A percentile compares a stretch with the other conserved stretches of the same genome.
phyloP scores from a whole-genome alignment of 2,888 invertebrate genomes.

The Acleris literana region DNA sequence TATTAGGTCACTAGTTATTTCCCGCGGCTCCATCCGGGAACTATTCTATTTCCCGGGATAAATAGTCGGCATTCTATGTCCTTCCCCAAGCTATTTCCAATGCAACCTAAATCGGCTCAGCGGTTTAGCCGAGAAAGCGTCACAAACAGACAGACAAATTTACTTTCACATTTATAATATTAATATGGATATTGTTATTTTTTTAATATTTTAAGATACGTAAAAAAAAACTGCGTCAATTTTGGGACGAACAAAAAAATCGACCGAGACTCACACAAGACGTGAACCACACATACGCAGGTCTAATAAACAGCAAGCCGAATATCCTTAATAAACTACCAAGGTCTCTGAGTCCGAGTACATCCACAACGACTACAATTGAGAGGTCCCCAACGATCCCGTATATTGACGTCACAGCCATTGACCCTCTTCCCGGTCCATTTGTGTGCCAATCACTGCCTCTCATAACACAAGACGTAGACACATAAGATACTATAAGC shows the following conservation, averaged over 20 bases:
- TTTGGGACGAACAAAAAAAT: not conserved
- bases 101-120: too few relatives aligned
- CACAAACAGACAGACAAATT: too few relatives aligned
- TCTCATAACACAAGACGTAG: constrained; percentile 39
- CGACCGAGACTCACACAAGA: not conserved
- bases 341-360: constrained; percentile 45
- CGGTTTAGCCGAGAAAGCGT: too few relatives aligned
- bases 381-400: constrained; percentile 36
- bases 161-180: too few relatives aligned
- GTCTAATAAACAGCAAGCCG: constrained; percentile 34
- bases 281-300: constrained; percentile 16
- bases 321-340: constrained; percentile 43
- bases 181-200: too few relatives aligned
- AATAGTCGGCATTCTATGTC: too few relatives aligned
- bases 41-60: too few relatives aligned
- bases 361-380: constrained; percentile 43
- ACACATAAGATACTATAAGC: constrained; percentile 19
- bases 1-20: not conserved
- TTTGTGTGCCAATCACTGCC: constrained; percentile 48
- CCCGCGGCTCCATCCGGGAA: not conserved
- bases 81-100: too few relatives aligned
- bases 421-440: constrained; percentile 54
- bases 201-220: not conserved
- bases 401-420: constrained; percentile 55
- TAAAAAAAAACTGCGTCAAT: not conserved